Evolutionary conservation across 2,113 vertebrate species (phyloP), one percentile per base, ranked within the genome.

Genomic region (Eulacestoma nigropectus): DNA sequence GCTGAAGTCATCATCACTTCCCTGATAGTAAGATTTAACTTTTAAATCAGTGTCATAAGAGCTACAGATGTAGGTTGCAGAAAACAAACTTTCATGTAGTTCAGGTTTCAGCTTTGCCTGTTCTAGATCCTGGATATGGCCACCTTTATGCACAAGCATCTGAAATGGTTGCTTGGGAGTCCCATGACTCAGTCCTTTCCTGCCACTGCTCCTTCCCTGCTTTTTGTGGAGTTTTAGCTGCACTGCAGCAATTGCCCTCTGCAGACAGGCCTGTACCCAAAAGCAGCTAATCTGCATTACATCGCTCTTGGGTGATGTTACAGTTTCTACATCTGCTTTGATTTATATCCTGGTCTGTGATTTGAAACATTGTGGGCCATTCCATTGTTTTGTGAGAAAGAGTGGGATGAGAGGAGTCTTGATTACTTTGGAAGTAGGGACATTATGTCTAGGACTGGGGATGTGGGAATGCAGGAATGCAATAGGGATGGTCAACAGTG

Each of bases 301-400:
- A 30, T 41, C 0, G 2, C 57, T 55, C 25, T n/a, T 67, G 22
- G 0, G 3, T 35, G 47, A 25, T 16, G 13, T 23, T 35, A 22
- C 25, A 46, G 21, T 50, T 77, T 33, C 47, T 62, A 4, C 0
- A 2, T 35, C 25, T 41, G 37, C 42, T 84, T 79, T 74, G 22
- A 33, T 84, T 50, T 57, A 50, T 57, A 42, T 47, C 19, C 16
- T 42, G 30, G 22, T 11, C 55, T 69, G 56, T 0, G 7, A 18
- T 52, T 84, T 53, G 30, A 44, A 50, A 13, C 49, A 4, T 16
- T 27, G 29, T 26, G 21, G 32, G n/a, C 7, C 7, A 14, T 68
- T 7, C 19, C 23, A 4, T 47, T 70, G 52, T 42, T 70, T 70
- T 63, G 27, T 35, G 30, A 91, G 37, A 42, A 35, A n/a, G 14